Percentiles rank a stretch among this genome's conserved stretches.
phyloP scores from a whole-genome alignment of 2,113 vertebrate genomes.

The Aix galericulata region DNA sequence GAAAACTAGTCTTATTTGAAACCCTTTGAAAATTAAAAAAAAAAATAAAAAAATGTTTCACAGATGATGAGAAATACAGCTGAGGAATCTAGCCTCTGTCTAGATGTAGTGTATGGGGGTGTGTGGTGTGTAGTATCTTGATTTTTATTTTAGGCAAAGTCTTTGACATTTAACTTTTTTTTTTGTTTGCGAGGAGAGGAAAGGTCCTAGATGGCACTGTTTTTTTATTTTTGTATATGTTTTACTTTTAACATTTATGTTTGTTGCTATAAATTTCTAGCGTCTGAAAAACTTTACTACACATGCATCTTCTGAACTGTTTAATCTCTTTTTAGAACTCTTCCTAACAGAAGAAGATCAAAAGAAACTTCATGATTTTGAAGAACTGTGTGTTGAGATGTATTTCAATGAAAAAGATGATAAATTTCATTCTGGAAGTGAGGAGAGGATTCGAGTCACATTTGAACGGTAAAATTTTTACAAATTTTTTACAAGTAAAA shows the following conservation, averaged over 20 bases:
- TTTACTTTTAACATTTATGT: not conserved
- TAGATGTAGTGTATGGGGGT: not conserved
- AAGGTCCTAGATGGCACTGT: not conserved
- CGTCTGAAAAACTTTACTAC: not conserved
- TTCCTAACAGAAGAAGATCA: constrained; percentile 98
- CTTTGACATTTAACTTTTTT: not conserved
- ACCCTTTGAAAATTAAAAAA: not conserved
- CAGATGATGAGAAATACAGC: not conserved
- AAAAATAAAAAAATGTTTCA: not conserved
- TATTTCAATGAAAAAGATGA: constrained; percentile 99
- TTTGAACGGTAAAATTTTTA: constrained; percentile 87
- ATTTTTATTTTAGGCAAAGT: not conserved
- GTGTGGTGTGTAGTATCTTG: not conserved
- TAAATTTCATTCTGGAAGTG: constrained; percentile 95
- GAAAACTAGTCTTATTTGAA: not conserved
- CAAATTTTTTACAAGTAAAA: not conserved
- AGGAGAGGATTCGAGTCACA: constrained; percentile 96
- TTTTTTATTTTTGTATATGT: not conserved
- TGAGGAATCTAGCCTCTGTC: not conserved
- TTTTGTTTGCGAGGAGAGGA: not conserved
- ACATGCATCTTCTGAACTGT: not conserved
- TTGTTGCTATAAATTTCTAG: not conserved
- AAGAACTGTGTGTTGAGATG: constrained; percentile 97
- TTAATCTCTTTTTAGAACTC: constrained; percentile 80
- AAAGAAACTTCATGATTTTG: constrained; percentile 99